Evolutionary conservation across 2,797 vertebrate species (phyloP), one percentile per base, ranked within the genome.

Genomic region (Gallirallus australis): DNA sequence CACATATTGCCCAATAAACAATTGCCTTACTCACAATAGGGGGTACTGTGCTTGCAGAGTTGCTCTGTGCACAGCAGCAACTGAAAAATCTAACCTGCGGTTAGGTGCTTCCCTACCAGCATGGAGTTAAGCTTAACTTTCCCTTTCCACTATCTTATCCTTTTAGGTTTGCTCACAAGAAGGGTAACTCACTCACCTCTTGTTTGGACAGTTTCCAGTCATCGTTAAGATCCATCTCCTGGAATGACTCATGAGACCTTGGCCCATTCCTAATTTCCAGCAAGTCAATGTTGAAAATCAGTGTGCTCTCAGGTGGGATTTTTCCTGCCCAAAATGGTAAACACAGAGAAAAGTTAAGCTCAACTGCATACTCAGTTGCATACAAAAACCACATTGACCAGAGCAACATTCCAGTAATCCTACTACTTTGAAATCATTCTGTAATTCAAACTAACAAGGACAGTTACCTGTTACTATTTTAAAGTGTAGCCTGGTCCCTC

Each of bases 161-260:
- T 40, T 11, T 39, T 56, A 48, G 15, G 21, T 52, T 57, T 73
- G 54, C 65, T 89, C 35, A 71, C n/a, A n/a, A 33, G 27, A 82
- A 66, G 14, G 33, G 50, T 59, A 86, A 82, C n/a, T 39, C 24
- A 39, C 77, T 97, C 93, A 99, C 99, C 99, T 99, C 99, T 6
- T 98, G 83, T 96, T 97, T 99, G 82, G 99, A 99, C 28, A 99
- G 98, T 65, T 97, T 99, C 99, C 99, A 99, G 96, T 99, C 99
- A 92, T 99, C 99, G 9, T 99, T 99, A 75, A 99, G 99, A 96
- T 99, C 99, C 99, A 99, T 99, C 94, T 99, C 99, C 97, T 99
- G 99, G 97, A 99, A 99, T 15, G 99, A 99, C 57, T 99, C 99
- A 10, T 99, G 99, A 33, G 99, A 99, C 80, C 99, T 98, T 59